Conservation (phyloP, 1,140 invertebrate species). For the Idris sp. region DNA sequence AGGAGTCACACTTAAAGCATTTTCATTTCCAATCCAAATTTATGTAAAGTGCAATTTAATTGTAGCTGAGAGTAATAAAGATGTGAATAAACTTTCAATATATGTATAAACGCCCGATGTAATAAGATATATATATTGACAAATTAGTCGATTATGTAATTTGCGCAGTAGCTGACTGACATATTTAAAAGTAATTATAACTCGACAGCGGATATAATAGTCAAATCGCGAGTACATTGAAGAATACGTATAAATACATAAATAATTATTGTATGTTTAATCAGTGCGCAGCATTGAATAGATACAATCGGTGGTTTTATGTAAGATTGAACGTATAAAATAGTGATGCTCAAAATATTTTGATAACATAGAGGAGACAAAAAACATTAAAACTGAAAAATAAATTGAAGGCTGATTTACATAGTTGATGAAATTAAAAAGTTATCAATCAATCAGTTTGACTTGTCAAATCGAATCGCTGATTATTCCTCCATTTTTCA, state of each 20-base stretch:
- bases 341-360: conserved; percentile 44
- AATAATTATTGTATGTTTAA: conserved; percentile 53
- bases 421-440: no score
- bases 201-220: conserved; percentile 38
- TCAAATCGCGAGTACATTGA: conserved; percentile 49
- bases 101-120: conserved; percentile 26
- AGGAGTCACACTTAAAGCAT: conserved; percentile 1
- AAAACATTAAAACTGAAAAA: not conserved
- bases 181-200: conserved; percentile 57
- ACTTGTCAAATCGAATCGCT: no score
- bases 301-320: conserved; percentile 50
- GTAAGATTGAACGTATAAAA: conserved; percentile 47
- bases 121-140: conserved; percentile 58
- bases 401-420: no score
- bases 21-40: conserved; percentile 48
- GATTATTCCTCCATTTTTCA: no score
- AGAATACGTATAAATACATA: conserved; percentile 61
- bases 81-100: conserved; percentile 54
- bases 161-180: conserved; percentile 22
- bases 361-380: conserved; percentile 7
- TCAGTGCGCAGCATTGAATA: conserved; percentile 44
- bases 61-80: conserved; percentile 33
- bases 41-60: conserved; percentile 46
- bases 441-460: no score
- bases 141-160: conserved; percentile 50